Conservation (phyloP, 2,888 invertebrate species). For the Calameuta filiformis region DNA sequence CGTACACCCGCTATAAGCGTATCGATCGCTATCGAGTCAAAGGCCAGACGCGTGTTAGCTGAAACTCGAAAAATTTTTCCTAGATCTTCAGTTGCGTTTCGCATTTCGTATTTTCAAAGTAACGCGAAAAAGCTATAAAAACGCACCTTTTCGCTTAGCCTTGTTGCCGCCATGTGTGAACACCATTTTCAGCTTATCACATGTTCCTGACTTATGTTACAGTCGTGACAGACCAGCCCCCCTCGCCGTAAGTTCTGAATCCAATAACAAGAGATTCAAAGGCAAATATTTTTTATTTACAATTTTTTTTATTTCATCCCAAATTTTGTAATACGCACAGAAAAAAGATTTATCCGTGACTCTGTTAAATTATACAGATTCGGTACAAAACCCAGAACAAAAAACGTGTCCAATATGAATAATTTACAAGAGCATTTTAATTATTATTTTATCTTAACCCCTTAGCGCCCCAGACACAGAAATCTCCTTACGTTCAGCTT, state of each 20-base stretch:
- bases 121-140: neutral
- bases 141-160: neutral
- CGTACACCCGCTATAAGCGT: neutral
- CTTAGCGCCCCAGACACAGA: no score
- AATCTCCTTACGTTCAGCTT: no score
- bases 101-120: neutral
- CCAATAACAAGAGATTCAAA: neutral
- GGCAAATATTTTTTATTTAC: neutral
- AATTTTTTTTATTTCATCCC: neutral
- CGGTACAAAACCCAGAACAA: no score
- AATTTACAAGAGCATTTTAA: no score
- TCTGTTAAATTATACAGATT: neutral
- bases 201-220: neutral
- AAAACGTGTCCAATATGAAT: no score
- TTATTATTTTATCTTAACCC: no score
- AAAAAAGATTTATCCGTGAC: no score
- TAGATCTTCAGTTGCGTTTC: neutral
- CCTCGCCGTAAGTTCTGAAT: neutral
- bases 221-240: neutral
- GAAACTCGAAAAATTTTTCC: neutral
- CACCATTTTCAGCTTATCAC: constrained; percentile 1
- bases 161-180: neutral
- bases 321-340: no score
- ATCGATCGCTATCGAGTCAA: neutral
- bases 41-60: neutral